Evolutionary conservation across 2,888 invertebrate genomes (phyloP).

Genomic region (Noctua janthe): DNA sequence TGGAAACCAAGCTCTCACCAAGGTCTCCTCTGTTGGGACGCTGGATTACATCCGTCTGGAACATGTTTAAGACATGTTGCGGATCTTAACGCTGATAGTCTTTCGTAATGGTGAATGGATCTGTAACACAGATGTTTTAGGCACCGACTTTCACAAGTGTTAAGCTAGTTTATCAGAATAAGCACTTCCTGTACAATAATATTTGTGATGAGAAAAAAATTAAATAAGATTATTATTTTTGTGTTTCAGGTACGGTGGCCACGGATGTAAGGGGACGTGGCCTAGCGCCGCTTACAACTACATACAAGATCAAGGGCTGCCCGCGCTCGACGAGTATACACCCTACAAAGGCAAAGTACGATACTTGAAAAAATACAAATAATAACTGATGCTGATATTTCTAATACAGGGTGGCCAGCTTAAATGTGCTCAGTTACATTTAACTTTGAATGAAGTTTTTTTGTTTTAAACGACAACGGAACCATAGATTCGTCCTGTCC

Average conservation of each 20-base stretch:
- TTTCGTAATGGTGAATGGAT: background rate
- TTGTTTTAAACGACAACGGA: too few relatives aligned
- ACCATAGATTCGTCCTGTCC: too few relatives aligned
- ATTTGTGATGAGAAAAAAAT: background rate
- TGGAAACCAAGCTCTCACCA: too few relatives aligned
- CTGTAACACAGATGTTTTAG: background rate
- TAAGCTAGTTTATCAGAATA: background rate
- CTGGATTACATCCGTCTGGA: too few relatives aligned
- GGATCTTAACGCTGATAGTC: background rate
- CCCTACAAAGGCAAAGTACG: slow-evolving; percentile 76
- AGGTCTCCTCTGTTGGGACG: too few relatives aligned
- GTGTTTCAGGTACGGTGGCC: slow-evolving; percentile 75
- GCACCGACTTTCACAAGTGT: background rate
- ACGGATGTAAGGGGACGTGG: slow-evolving; percentile 84
- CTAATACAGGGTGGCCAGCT: background rate
- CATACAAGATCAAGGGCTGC: slow-evolving; percentile 77
- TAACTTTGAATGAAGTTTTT: too few relatives aligned
- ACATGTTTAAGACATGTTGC: background rate
- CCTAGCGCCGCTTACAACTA: slow-evolving; percentile 83
- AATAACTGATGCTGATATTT: background rate
- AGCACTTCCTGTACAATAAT: background rate
- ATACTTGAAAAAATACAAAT: background rate
- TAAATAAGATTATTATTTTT: background rate
- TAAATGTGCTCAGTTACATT: too few relatives aligned
- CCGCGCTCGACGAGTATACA: slow-evolving; percentile 78